Evolutionary conservation across 2,113 vertebrate genomes (phyloP).

Genomic region (Bujurquina vittata): DNA sequence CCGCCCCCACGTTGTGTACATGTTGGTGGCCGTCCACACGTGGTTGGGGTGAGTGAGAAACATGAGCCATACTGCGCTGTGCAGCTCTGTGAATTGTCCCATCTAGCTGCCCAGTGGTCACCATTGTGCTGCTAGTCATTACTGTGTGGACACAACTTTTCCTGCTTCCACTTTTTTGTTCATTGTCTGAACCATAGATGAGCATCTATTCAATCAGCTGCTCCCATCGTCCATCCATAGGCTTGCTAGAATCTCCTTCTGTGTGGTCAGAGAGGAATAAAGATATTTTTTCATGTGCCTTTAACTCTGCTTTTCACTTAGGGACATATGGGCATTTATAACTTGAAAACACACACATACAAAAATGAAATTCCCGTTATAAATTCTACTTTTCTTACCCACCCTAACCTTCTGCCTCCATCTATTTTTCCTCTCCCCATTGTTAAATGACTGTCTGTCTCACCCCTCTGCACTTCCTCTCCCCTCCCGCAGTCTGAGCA

Average conservation of each 20-base stretch:
- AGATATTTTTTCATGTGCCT: not conserved
- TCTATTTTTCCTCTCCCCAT: conserved; percentile 29
- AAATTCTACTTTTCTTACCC: conserved; percentile 18
- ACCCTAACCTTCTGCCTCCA: conserved; percentile 36
- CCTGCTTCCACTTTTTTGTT: conserved; percentile 22
- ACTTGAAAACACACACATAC: not conserved
- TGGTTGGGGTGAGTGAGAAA: conserved; percentile 36
- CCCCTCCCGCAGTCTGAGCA: conserved; percentile 14
- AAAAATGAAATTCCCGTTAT: conserved; percentile 18
- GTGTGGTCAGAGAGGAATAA: conserved; percentile 5
- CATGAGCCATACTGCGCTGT: conserved; percentile 10
- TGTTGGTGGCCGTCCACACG: conserved; percentile 6
- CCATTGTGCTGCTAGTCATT: too few relatives aligned
- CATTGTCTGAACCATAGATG: conserved; percentile 23
- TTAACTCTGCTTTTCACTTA: not conserved
- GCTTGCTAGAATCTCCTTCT: not conserved
- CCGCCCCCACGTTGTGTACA: conserved; percentile 1
- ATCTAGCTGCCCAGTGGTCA: not conserved
- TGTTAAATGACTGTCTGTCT: conserved; percentile 37
- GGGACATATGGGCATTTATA: not conserved
- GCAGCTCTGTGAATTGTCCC: conserved; percentile 18
- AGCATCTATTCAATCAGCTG: conserved; percentile 1
- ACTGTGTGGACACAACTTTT: not conserved
- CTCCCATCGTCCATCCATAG: conserved; percentile 2
- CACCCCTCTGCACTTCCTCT: conserved; percentile 20